These are phyloP conservation scores for Leptopilina myrica DNA, from an alignment of 2,888 invertebrate species.

Conservation along the genomic window DNA sequence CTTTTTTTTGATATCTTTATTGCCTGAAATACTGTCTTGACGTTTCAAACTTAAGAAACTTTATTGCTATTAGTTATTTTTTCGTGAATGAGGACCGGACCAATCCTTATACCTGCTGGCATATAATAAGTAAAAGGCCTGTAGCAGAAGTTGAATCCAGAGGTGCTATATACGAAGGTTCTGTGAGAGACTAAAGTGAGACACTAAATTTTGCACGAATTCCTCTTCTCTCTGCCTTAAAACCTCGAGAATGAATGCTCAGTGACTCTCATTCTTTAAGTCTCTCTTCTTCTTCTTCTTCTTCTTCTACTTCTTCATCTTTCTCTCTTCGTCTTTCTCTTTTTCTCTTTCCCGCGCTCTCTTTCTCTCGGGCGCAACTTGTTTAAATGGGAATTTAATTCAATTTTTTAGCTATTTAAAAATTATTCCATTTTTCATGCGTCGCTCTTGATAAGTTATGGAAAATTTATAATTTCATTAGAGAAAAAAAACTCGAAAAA, in stretches of 20 bases:
- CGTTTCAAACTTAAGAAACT: constrained; percentile 30
- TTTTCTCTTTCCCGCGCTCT: constrained; percentile 14
- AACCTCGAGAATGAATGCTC: constrained; percentile 53
- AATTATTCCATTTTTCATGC: not conserved
- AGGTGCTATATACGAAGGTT: constrained; percentile 32
- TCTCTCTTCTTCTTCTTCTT: not conserved
- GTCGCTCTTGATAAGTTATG: not conserved
- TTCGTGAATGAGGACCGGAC: constrained; percentile 24
- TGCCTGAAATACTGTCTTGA: constrained; percentile 4
- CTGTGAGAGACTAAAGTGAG: constrained; percentile 45
- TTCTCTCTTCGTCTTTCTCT: constrained; percentile 48
- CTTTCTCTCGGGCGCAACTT: not conserved
- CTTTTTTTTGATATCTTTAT: constrained; percentile 4
- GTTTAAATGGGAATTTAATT: constrained; percentile 23
- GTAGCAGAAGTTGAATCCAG: constrained; percentile 28
- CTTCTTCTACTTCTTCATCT: constrained; percentile 45
- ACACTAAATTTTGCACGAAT: constrained; percentile 56
- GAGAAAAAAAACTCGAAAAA: not conserved
- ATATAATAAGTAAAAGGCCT: constrained; percentile 20
- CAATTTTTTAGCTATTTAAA: not conserved
- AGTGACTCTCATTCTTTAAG: constrained; percentile 51
- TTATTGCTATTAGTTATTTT: constrained; percentile 35
- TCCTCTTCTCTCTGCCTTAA: constrained; percentile 50
- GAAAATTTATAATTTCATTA: not conserved
- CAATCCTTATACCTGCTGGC: constrained; percentile 35